Evolutionary conservation across 2,888 invertebrate genomes (phyloP).

Genomic region (Hydroisotoma schaefferi): DNA sequence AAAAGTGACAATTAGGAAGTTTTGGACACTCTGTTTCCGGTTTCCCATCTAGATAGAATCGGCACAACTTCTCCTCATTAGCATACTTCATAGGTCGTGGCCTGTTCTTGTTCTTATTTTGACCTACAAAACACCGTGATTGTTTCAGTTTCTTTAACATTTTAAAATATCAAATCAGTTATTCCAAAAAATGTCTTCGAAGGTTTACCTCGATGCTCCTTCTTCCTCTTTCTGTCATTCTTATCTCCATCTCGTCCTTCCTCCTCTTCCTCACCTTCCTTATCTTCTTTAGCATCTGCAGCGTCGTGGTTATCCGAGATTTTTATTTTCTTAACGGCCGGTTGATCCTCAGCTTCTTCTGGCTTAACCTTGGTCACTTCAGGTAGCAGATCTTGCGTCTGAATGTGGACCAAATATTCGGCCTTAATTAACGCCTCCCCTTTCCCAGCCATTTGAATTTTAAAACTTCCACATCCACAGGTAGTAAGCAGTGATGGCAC

Average conservation of each 20-base stretch:
- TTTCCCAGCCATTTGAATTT: not conserved
- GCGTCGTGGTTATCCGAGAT: not conserved
- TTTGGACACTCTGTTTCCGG: slow-evolving; percentile 53
- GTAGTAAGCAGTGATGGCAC: too few relatives aligned
- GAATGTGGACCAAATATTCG: slow-evolving; percentile 7
- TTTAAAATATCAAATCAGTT: too few relatives aligned
- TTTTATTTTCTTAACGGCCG: slow-evolving; percentile 9
- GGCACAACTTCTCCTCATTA: slow-evolving; percentile 66
- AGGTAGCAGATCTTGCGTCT: not conserved
- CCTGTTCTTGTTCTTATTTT: slow-evolving; percentile 75
- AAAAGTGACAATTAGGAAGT: slow-evolving; percentile 67
- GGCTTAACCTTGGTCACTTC: not conserved
- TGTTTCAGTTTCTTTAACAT: too few relatives aligned
- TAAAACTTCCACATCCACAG: too few relatives aligned
- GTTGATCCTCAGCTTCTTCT: not conserved
- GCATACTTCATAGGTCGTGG: slow-evolving; percentile 65
- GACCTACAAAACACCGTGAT: slow-evolving; percentile 61
- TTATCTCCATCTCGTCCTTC: not conserved
- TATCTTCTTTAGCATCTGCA: not conserved
- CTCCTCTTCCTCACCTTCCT: not conserved
- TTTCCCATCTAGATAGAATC: slow-evolving; percentile 59
- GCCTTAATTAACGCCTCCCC: slow-evolving; percentile 22
- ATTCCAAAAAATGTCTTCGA: too few relatives aligned
- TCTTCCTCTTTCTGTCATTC: too few relatives aligned
- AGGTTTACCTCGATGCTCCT: too few relatives aligned